Percentiles rank a stretch among this genome's conserved stretches.
phyloP scores from a whole-genome alignment of 2,797 vertebrate genomes.

The Centropyge bicolor region DNA sequence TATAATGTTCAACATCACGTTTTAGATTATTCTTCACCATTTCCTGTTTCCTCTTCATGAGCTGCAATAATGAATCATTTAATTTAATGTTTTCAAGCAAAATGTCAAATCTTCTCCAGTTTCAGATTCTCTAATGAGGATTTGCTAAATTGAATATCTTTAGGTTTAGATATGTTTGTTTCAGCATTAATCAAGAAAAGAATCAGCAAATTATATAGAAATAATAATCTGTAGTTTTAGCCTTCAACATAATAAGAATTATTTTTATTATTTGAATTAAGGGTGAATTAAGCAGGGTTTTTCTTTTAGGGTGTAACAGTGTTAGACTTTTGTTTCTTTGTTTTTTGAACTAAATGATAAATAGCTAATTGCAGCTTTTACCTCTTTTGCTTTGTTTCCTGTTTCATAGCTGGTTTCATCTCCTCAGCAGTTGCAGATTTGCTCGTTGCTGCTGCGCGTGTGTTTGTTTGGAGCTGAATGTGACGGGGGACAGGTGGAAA shows the following conservation, averaged over 20 bases:
- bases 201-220: not conserved
- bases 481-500: constrained; percentile 72
- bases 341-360: not conserved
- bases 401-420: not conserved
- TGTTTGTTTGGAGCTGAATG: constrained; percentile 42
- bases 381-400: not conserved
- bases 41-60: not conserved
- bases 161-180: not conserved
- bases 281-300: not conserved
- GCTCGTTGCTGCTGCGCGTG: constrained; percentile 10
- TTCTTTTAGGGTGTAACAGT: not conserved
- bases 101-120: not conserved
- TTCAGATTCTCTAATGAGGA: not conserved
- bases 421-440: constrained; percentile 21
- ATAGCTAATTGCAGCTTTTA: not conserved
- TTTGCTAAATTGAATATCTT: not conserved
- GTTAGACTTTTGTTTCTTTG: not conserved
- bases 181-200: not conserved
- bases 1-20: too few species aligned
- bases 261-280: not conserved
- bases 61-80: not conserved
- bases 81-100: not conserved
- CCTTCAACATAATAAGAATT: not conserved
- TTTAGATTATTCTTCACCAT: not conserved
- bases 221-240: not conserved